Percentiles rank a stretch among this genome's conserved stretches.
Evolutionary conservation across 2,797 vertebrate species (phyloP).

Genomic region (Odontamblyopus lacepedii): DNA sequence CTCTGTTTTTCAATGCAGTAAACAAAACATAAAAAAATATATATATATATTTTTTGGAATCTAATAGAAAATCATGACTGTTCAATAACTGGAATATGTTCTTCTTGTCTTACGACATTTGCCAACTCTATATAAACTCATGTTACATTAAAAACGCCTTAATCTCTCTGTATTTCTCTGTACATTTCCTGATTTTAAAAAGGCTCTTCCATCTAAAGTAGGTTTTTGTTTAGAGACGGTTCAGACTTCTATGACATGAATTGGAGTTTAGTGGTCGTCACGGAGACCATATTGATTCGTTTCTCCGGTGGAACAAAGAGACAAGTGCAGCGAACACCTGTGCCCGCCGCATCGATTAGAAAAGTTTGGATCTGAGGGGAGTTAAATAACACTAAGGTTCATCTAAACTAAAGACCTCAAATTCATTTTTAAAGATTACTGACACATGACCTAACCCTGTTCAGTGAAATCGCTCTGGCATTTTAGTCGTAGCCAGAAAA

Average conservation of each 20-base stretch:
- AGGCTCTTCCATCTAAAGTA: not conserved
- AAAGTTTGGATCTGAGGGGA: not conserved
- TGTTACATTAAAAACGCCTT: too few relatives aligned
- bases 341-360: conserved; percentile 1
- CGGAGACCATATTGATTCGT: conserved; percentile 4
- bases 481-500: too few relatives aligned
- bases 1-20: too few relatives aligned
- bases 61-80: too few relatives aligned
- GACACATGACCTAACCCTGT: not conserved
- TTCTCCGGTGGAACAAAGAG: conserved; percentile 1
- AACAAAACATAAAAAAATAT: too few relatives aligned
- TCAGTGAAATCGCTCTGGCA: not conserved
- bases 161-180: too few relatives aligned
- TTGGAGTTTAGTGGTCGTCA: conserved; percentile 3
- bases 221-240: not conserved
- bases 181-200: not conserved
- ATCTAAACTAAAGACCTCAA: not conserved
- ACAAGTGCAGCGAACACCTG: conserved; percentile 9
- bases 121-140: too few relatives aligned
- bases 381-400: not conserved
- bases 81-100: too few relatives aligned
- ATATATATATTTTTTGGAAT: too few relatives aligned
- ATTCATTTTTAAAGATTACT: not conserved
- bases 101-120: too few relatives aligned
- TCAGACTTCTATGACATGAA: conserved; percentile 1